Evolutionary conservation across 2,113 vertebrate genomes (phyloP).

Genomic region (Labrus mixtus): DNA sequence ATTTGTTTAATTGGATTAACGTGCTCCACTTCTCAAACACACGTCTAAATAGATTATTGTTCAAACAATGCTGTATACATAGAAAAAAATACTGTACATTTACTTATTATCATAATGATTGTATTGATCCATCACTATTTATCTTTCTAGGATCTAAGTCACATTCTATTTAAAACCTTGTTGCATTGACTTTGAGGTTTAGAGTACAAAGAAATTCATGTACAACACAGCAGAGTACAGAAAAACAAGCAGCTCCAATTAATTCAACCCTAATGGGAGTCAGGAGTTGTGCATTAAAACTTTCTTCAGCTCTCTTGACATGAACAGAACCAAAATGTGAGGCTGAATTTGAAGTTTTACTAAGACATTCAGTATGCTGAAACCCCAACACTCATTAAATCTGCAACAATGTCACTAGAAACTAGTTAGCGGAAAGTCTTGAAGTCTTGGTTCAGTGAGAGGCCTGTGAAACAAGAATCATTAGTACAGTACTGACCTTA

Average conservation of each 20-base stretch:
- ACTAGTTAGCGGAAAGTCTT: constrained; percentile 22
- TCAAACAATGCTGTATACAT: not conserved
- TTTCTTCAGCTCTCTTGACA: constrained; percentile 23
- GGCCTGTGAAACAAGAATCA: constrained; percentile 54
- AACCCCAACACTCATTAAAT: constrained; percentile 15
- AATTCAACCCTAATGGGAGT: constrained; percentile 57
- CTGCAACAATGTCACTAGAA: constrained; percentile 30
- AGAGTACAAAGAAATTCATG: constrained; percentile 30
- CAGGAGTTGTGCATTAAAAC: constrained; percentile 53
- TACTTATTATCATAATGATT: constrained; percentile 8
- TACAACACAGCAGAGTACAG: constrained; percentile 13
- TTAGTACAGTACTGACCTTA: constrained; percentile 84
- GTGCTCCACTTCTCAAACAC: not conserved
- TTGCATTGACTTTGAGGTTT: not conserved
- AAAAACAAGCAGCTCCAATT: constrained; percentile 52
- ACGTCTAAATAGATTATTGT: not conserved
- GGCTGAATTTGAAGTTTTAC: constrained; percentile 21
- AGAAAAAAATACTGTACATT: not conserved
- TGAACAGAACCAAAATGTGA: not conserved
- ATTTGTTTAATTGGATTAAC: constrained; percentile 14
- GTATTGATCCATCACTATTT: not conserved
- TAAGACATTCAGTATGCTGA: constrained; percentile 16
- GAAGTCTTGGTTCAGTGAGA: constrained; percentile 8
- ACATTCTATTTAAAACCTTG: constrained; percentile 31
- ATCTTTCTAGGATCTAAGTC: constrained; percentile 19